A percentile compares a stretch with the other conserved stretches of the same genome.
Evolutionary conservation across 2,888 invertebrate species (phyloP).

Genomic region (Amiota mariae): DNA sequence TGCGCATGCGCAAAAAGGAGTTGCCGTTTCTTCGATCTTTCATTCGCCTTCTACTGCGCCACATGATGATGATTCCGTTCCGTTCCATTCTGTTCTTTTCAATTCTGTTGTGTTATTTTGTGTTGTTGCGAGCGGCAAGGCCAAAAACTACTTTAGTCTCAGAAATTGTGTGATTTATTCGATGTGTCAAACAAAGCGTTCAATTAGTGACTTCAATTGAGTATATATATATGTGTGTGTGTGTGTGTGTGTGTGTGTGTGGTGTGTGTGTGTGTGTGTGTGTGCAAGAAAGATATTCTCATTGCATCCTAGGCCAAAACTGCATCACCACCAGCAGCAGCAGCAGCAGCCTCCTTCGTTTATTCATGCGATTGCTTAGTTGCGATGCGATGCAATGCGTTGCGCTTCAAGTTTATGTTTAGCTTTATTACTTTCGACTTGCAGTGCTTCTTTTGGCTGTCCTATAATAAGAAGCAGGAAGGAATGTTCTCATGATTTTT

Average conservation of each 20-base stretch:
- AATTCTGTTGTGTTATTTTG: background rate
- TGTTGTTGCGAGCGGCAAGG: slow-evolving; percentile 13
- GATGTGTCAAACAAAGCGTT: slow-evolving; percentile 74
- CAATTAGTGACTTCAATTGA: slow-evolving; percentile 74
- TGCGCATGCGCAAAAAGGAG: background rate
- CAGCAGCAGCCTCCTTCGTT: slow-evolving; percentile 1
- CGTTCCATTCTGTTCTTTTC: background rate
- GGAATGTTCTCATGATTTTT: slow-evolving; percentile 27
- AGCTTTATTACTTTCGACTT: slow-evolving; percentile 28
- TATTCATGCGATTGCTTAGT: background rate
- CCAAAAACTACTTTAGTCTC: slow-evolving; percentile 26
- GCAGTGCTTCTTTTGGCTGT: background rate
- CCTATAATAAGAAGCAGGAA: too few relatives aligned
- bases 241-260: background rate
- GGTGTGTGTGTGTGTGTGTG: background rate
- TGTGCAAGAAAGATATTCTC: background rate
- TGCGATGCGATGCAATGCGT: background rate
- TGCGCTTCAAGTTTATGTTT: slow-evolving; percentile 23
- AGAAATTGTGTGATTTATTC: slow-evolving; percentile 72
- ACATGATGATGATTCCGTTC: background rate
- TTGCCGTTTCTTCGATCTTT: slow-evolving; percentile 2
- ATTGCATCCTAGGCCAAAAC: background rate
- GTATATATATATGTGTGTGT: slow-evolving; percentile 44
- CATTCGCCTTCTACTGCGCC: background rate
- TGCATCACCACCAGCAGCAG: background rate